phyloP scores from a whole-genome alignment of 2,113 vertebrate species.

The Galbula dea region DNA sequence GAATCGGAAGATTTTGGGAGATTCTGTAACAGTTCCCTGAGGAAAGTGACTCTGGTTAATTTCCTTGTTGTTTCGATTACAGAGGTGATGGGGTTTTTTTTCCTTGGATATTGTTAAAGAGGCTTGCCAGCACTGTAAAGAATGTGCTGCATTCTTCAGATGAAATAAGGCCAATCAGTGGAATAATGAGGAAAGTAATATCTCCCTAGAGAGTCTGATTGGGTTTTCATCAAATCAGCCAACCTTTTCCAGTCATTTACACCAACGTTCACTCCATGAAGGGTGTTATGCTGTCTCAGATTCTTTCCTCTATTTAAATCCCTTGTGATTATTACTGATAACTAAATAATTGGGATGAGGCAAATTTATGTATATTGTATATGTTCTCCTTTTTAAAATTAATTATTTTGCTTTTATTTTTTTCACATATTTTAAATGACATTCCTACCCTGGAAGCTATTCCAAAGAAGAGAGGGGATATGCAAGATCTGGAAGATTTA shows the following conservation, averaged over 20 bases:
- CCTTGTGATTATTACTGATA: constrained; percentile 67
- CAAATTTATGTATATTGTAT: constrained; percentile 36
- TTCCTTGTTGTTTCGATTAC: constrained; percentile 77
- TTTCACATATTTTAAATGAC: constrained; percentile 9
- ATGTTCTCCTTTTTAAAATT: constrained; percentile 23
- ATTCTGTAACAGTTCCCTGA: constrained; percentile 33
- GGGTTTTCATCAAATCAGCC: constrained; percentile 89
- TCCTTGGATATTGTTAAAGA: constrained; percentile 77
- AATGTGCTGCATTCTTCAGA: constrained; percentile 81
- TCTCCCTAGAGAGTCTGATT: constrained; percentile 87
- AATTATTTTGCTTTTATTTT: constrained; percentile 48
- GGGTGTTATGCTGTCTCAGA: constrained; percentile 64
- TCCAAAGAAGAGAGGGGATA: not conserved
- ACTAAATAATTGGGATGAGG: constrained; percentile 65
- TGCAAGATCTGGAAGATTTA: constrained; percentile 24
- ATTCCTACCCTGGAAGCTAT: not conserved
- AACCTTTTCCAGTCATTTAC: constrained; percentile 84
- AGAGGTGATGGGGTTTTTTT: constrained; percentile 70
- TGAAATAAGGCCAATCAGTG: constrained; percentile 92
- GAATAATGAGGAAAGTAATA: constrained; percentile 92
- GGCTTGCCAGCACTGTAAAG: constrained; percentile 76
- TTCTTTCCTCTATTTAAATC: constrained; percentile 68
- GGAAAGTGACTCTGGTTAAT: constrained; percentile 70
- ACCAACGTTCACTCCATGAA: constrained; percentile 69
- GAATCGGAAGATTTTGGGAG: constrained; percentile 21